Evolutionary conservation across 1,140 invertebrate species (phyloP).

Genomic region (Chymomyza costata): DNA sequence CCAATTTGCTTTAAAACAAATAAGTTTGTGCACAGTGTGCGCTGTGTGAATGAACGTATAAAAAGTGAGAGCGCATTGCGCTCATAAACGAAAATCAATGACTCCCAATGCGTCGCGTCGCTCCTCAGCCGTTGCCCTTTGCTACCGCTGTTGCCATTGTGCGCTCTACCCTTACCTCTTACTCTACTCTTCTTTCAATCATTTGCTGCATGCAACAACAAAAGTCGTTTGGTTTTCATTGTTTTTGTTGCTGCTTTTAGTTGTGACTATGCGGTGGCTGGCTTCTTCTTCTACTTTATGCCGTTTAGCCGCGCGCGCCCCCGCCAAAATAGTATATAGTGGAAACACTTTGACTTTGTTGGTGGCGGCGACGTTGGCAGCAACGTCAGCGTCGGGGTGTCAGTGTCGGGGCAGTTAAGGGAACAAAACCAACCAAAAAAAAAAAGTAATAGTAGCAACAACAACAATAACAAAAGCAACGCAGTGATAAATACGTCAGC

Average conservation of each 20-base stretch:
- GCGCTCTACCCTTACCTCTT: conserved; percentile 1
- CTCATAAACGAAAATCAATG: conserved; percentile 72
- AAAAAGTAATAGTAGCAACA: not conserved
- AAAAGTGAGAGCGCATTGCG: conserved; percentile 62
- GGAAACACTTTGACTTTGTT: too few species aligned
- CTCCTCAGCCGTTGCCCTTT: not conserved
- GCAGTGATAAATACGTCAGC: conserved; percentile 40
- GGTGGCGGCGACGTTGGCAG: too few species aligned
- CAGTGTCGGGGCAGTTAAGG: too few species aligned
- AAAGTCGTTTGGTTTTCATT: too few species aligned
- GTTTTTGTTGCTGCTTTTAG: conserved; percentile 7
- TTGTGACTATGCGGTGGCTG: too few species aligned
- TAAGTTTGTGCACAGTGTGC: conserved; percentile 45
- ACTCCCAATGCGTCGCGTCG: conserved; percentile 50
- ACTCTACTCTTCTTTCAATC: conserved; percentile 13
- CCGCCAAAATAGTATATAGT: too few species aligned
- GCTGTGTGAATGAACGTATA: conserved; percentile 69
- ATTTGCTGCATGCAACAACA: too few species aligned
- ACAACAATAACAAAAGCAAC: too few species aligned
- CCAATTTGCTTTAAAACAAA: too few species aligned
- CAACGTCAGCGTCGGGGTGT: too few species aligned
- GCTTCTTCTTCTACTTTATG: too few species aligned
- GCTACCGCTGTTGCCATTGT: conserved; percentile 13
- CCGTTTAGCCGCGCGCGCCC: too few species aligned
- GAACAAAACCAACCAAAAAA: conserved; percentile 18